Evolutionary conservation across 2,797 vertebrate species (phyloP), one percentile per base, ranked within the genome.

Genomic region (Sebastes taczanowskii): DNA sequence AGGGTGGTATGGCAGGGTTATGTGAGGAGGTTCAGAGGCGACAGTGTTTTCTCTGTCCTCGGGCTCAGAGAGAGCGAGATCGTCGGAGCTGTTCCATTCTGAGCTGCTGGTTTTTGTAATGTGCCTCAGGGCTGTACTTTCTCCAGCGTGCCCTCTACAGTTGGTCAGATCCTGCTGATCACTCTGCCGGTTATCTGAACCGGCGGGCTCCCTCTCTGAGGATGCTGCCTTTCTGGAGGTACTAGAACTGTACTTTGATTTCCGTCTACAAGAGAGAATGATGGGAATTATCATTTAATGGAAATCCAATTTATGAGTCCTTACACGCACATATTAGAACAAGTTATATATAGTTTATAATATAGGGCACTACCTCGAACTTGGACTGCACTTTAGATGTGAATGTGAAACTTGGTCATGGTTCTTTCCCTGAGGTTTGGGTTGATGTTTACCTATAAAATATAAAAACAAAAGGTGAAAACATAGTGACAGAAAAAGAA

Each of bases 51-150:
- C 96, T 89, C 95, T 92, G 88, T 96, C 96, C 85, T 96, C 96
- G 1, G 94, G 91, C 84, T 96, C 96, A 0, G 95, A 96, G 4
- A 95, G 92, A 29, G 91, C 95, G 0, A 95, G 94, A 79, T 96
- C 95, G 6, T 96, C 95, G 0, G 96, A 96, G 92, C 95, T 96
- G 94, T 96, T 96, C 94, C 95, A 96, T 67, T 96, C 96, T 1
- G 95, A 96, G 86, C 95, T 96, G 88, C 95, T 95, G 90, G 95
- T 96, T 91, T 96, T 96, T 18, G 91, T 79, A n/a, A 95, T 84
- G 67, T 91, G 92, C 81, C 93, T 92, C 53, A 88, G 86, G 55
- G 90, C 74, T 8, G 92, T 74, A 79, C 88, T 91, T 73, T 95
- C 95, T 55, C 87, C 89, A 23, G 72, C 27, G 61, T 91, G 90